Percentiles rank a stretch among this genome's conserved stretches.
These are phyloP conservation scores for Mamestra configurata DNA, from an alignment of 1,140 invertebrate genomes.

Conservation along the genomic window DNA sequence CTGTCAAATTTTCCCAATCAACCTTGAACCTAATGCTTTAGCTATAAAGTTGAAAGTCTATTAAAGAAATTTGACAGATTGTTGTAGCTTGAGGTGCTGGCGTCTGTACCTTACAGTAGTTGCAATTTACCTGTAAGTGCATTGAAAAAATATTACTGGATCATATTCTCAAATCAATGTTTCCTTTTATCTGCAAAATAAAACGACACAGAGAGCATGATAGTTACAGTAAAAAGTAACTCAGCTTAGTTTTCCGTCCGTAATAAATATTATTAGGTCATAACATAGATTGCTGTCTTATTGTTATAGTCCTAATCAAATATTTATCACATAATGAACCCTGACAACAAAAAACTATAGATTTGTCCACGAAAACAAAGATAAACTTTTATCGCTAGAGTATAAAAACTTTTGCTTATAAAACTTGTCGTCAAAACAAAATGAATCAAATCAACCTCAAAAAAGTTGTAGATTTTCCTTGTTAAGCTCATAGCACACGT, in stretches of 20 bases:
- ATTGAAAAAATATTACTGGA: too few relatives aligned
- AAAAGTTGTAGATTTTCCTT: not conserved
- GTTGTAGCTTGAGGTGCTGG: too few relatives aligned
- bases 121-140: too few relatives aligned
- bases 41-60: too few relatives aligned
- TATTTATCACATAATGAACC: not conserved
- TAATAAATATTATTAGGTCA: not conserved
- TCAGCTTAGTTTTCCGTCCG: too few relatives aligned
- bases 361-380: not conserved
- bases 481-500: too few relatives aligned
- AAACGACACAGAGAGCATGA: not conserved
- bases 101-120: too few relatives aligned
- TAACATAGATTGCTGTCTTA: not conserved
- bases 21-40: too few relatives aligned
- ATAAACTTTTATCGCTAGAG: not conserved
- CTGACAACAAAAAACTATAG: not conserved
- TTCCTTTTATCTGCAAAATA: not conserved
- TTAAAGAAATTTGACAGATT: too few relatives aligned
- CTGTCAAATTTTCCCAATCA: too few relatives aligned
- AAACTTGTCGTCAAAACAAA: constrained; percentile 51
- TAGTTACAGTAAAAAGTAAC: not conserved
- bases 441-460: not conserved
- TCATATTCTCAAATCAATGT: not conserved
- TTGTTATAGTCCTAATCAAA: not conserved
- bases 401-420: not conserved